Evolutionary conservation across 2,113 vertebrate species (phyloP).

Genomic region (Solea senegalensis): DNA sequence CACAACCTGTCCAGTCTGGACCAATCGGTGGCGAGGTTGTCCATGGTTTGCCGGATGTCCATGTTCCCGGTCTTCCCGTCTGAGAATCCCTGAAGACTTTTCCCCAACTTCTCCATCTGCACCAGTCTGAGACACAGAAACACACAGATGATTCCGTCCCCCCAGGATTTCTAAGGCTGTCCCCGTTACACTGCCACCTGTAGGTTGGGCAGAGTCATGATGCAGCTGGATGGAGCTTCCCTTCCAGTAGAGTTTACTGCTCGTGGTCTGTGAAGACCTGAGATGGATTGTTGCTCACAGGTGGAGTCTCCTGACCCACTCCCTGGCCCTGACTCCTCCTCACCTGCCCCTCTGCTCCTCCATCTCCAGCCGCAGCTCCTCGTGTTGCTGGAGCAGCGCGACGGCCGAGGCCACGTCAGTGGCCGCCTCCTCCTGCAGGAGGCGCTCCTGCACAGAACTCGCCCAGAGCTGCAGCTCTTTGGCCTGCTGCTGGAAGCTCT

Average conservation of each 20-base stretch:
- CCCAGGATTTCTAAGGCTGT: no score
- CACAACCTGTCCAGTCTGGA: conserved; percentile 79
- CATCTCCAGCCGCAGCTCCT: conserved; percentile 84
- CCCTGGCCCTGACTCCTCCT: neutral
- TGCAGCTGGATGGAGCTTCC: no score
- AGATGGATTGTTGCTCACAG: no score
- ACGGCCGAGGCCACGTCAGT: conserved; percentile 82
- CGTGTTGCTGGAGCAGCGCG: conserved; percentile 80
- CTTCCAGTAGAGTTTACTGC: no score
- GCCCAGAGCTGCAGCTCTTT: conserved; percentile 80
- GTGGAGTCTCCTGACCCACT: no score
- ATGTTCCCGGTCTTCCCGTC: conserved; percentile 19
- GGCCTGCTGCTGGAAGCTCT: conserved; percentile 82
- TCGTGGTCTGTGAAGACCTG: no score
- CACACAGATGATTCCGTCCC: neutral
- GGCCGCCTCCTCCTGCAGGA: conserved; percentile 78
- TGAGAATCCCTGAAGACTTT: conserved; percentile 52
- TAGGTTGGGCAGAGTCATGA: no score
- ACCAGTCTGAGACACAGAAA: conserved; percentile 57
- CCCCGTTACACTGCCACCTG: no score
- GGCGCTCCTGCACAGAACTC: conserved; percentile 70
- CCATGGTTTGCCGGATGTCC: conserved; percentile 71
- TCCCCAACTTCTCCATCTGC: conserved; percentile 70
- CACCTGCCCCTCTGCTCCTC: conserved; percentile 80
- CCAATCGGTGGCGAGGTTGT: conserved; percentile 72